Base-by-base conservation (phyloP, 2,113 vertebrate species). In the Equus quagga region DNA sequence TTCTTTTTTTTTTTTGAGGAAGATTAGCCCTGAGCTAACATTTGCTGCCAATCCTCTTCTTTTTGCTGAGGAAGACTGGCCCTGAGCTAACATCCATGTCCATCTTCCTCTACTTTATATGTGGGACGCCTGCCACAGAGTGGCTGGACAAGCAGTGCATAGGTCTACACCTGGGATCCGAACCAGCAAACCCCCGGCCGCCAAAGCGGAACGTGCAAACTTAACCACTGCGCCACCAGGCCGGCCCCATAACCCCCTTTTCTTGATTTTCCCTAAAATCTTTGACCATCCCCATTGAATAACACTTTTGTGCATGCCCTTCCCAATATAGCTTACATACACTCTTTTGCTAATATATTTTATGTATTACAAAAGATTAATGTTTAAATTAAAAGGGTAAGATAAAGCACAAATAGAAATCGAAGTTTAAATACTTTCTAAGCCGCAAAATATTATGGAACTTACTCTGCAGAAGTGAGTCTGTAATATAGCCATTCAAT, bases 221-320 rank as follows among this genome's bases (percentile, higher is more conserved):
- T 41, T 41, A 41, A 41, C 36, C 36, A 41, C 36, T 41, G 36
- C 36, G 36, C 36, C 36, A 41, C 36, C 36, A 41, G 36, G 36
- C 36, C 36, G 36, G 36, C 36, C 36, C 36, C 36, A 41, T 41
- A 41, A 41, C 36, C 36, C n/a, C 31, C 86, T 91, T 93, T 44
- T 75, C 54, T 87, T 82, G 23, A 56, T 51, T 88, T 96, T 95
- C 44, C 28, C n/a, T 70, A 64, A 81, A 69, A 87, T 67, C 60
- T 67, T 58, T 56, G 88, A 91, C 13, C n/a, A 49, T 14, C 3
- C 8, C 9, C 10, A 75, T 36, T 46, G 19, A 36, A 17, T 79
- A 91, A 56, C 65, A 75, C 18, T 46, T 85, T 41, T 23, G 31
- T 65, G 51, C 31, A 80, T 51, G 24, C 36, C 56, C 2, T 65